Percentiles rank a stretch among this genome's conserved stretches.
phyloP scores from a whole-genome alignment of 2,113 vertebrate genomes.

The Paramormyrops kingsleyae region DNA sequence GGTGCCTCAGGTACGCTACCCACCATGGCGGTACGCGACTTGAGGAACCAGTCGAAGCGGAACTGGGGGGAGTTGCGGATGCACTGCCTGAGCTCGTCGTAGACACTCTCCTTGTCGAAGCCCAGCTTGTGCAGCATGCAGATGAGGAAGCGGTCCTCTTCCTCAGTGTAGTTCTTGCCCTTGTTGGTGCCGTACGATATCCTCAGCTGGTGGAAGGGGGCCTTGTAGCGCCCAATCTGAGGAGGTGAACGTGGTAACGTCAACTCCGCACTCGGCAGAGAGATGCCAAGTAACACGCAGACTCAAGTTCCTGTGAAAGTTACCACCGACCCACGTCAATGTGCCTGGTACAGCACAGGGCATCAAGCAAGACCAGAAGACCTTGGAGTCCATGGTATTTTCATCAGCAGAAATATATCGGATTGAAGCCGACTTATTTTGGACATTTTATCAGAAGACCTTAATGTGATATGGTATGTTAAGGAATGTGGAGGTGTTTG shows the following conservation, averaged over 20 bases:
- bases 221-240: slow-evolving; percentile 96
- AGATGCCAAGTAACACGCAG: not conserved
- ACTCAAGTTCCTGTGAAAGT: not conserved
- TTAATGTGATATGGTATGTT: not conserved
- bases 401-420: not conserved
- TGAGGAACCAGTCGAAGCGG: slow-evolving; percentile 98
- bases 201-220: slow-evolving; percentile 92
- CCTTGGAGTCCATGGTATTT: not conserved
- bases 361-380: not conserved
- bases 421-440: not conserved
- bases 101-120: slow-evolving; percentile 97
- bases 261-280: not conserved
- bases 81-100: slow-evolving; percentile 91
- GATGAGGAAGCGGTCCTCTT: slow-evolving; percentile 94
- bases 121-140: slow-evolving; percentile 98
- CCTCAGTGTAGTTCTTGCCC: slow-evolving; percentile 97
- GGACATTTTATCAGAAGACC: not conserved
- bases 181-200: slow-evolving; percentile 98
- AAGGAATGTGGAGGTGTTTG: not conserved
- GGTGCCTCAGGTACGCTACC: not conserved
- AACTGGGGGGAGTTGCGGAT: slow-evolving; percentile 97
- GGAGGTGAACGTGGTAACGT: slow-evolving; percentile 8
- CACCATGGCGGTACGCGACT: slow-evolving; percentile 96
- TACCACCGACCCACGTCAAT: not conserved
- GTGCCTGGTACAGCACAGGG: not conserved